Percentiles rank a stretch among this genome's conserved stretches.
Conservation (phyloP, 1,140 invertebrate species). For the Pogonognathellus flavescens region DNA sequence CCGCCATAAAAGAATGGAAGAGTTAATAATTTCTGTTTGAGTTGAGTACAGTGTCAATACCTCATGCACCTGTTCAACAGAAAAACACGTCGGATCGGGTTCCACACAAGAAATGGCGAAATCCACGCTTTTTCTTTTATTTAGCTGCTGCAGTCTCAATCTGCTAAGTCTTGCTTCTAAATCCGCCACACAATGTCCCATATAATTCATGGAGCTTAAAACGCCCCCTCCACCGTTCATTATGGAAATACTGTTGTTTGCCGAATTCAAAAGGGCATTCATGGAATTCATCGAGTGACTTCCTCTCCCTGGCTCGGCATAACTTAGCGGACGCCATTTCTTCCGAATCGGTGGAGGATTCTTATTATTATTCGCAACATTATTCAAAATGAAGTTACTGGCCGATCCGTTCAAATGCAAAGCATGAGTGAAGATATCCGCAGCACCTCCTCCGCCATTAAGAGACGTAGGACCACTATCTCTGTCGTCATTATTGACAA, state of each 20-base stretch:
- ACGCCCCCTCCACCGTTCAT: background rate
- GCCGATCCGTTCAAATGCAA: slow-evolving; percentile 20
- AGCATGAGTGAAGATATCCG: slow-evolving; percentile 15
- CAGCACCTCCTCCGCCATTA: background rate
- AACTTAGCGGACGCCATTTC: slow-evolving; percentile 63
- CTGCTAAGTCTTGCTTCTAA: slow-evolving; percentile 62
- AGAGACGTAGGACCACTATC: slow-evolving; percentile 12
- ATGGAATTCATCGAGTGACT: background rate
- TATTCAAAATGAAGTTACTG: background rate
- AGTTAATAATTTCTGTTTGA: too few relatives aligned
- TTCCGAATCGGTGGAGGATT: slow-evolving; percentile 46
- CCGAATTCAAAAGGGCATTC: background rate
- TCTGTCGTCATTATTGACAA: slow-evolving; percentile 26
- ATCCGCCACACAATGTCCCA: slow-evolving; percentile 62
- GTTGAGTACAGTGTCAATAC: background rate
- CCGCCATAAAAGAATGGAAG: background rate
- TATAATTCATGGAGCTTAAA: slow-evolving; percentile 35
- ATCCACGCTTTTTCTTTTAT: slow-evolving; percentile 65
- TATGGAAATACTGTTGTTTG: background rate
- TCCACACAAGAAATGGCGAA: slow-evolving; percentile 67
- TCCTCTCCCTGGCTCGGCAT: slow-evolving; percentile 61
- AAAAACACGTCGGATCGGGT: slow-evolving; percentile 65
- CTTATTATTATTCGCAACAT: background rate
- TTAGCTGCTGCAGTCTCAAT: slow-evolving; percentile 61
- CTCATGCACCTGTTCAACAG: slow-evolving; percentile 57